Base-by-base conservation (phyloP, 2,797 vertebrate species). In the Glossophaga mutica region DNA sequence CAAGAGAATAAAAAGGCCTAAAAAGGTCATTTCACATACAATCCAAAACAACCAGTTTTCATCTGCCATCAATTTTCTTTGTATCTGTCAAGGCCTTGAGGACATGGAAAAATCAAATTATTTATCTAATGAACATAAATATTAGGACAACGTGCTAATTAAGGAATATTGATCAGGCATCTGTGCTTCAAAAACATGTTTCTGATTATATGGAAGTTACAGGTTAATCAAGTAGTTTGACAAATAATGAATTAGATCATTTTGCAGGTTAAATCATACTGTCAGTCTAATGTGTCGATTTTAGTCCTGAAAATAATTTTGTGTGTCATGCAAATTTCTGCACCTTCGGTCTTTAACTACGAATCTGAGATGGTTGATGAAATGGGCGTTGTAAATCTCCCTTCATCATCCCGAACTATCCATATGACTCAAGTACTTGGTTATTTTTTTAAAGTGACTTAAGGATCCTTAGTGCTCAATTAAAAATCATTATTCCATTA, bases 401-500 rank as follows among this genome's bases (percentile, higher is more conserved):
- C 95, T 97, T 96, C 57, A n/a, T 96, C 96, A 95, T 68, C 21
- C 44, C n/a, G 22, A 95, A 82, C 89, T 88, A 91, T 95, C 94
- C 97, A 62, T 95, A 82, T 96, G 97, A 98, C 97, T 91, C 96
- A 95, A 71, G 91, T 84, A 91, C 96, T 93, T 96, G 81, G 57
- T 97, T 89, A 79, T 97, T 98, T 98, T 65, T 98, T 97, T 89
- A 97, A 96, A 98, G 82, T 92, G 91, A 96, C 97, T 98, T 97
- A 98, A 94, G 85, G 97, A 97, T 97, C 96, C 98, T 98, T 92
- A 96, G 92, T 76, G 34, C 95, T 96, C 37, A 90, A 98, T 98
- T 98, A 98, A 98, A 98, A 98, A 98, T 98, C 97, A 98, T 98
- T 98, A 98, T 98, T 98, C 97, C 97, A 98, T 98, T 98, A 98